phyloP scores from a whole-genome alignment of 2,113 vertebrate species.

The Orientallactaga bullata region DNA sequence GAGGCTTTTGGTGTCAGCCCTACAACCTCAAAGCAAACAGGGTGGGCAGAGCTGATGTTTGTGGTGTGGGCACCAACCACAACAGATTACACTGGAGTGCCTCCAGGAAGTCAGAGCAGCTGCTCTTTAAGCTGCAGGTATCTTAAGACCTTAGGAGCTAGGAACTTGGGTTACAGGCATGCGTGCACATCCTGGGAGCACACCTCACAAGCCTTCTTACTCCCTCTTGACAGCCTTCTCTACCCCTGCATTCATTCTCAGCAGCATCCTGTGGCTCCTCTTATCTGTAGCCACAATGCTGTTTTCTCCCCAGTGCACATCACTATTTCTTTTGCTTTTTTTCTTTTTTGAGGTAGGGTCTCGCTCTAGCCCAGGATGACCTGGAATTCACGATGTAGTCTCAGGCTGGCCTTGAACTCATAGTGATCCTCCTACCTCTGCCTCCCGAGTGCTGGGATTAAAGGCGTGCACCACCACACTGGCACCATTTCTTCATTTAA shows the following conservation, averaged over 20 bases:
- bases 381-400: no score
- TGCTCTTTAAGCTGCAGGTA: neutral
- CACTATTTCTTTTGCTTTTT: neutral
- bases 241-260: neutral
- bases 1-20: neutral
- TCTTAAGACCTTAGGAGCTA: neutral
- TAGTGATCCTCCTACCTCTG: no score
- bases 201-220: neutral
- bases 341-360: no score
- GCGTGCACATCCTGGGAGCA: neutral
- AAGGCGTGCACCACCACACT: no score
- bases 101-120: neutral
- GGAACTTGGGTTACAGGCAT: no score
- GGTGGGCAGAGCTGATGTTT: neutral
- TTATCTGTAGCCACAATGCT: neutral
- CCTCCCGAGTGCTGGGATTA: no score
- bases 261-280: no score
- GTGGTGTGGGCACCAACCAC: neutral
- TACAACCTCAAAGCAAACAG: neutral
- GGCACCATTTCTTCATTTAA: neutral
- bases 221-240: neutral
- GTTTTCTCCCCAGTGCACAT: neutral
- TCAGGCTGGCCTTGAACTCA: no score
- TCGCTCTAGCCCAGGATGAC: no score
- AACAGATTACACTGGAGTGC: no score